These are phyloP conservation scores for Microtus ochrogaster DNA, from an alignment of 2,113 vertebrate genomes.

Conservation along the genomic window DNA sequence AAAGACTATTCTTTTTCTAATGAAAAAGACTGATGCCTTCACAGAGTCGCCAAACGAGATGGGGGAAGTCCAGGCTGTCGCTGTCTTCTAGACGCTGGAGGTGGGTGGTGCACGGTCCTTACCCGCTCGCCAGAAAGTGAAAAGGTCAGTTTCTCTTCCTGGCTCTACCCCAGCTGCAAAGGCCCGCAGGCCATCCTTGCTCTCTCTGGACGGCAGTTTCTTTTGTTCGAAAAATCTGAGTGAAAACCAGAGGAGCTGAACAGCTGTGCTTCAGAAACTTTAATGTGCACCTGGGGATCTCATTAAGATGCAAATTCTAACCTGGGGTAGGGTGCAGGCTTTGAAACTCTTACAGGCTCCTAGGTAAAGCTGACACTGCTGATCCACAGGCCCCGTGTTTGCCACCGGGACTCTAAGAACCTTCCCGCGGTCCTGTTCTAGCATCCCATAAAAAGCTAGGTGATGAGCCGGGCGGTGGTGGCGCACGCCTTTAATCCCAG, in stretches of 20 bases:
- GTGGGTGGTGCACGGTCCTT: background rate
- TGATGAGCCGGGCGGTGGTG: no score
- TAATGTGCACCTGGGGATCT: conserved; percentile 66
- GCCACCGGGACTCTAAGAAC: background rate
- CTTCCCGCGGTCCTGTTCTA: background rate
- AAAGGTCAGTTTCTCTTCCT: background rate
- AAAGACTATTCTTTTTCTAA: background rate
- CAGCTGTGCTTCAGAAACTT: conserved; percentile 66
- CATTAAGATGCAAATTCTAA: conserved; percentile 78
- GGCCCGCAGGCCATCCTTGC: background rate
- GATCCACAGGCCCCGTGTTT: background rate
- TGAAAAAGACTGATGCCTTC: background rate
- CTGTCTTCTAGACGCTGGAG: background rate
- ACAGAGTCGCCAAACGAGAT: background rate
- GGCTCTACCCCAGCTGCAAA: background rate
- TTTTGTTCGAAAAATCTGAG: conserved; percentile 67
- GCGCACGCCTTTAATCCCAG: no score
- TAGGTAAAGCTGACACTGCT: background rate
- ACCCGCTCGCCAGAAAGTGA: background rate
- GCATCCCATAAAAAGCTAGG: background rate
- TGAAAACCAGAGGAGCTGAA: conserved; percentile 41
- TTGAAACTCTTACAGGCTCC: conserved; percentile 23
- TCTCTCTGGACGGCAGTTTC: conserved; percentile 40
- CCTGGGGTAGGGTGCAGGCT: conserved; percentile 8
- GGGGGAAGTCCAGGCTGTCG: background rate